Evolutionary conservation across 2,888 invertebrate genomes (phyloP), one percentile per base, ranked within the genome.

Genomic region (Tiliacea aurago): DNA sequence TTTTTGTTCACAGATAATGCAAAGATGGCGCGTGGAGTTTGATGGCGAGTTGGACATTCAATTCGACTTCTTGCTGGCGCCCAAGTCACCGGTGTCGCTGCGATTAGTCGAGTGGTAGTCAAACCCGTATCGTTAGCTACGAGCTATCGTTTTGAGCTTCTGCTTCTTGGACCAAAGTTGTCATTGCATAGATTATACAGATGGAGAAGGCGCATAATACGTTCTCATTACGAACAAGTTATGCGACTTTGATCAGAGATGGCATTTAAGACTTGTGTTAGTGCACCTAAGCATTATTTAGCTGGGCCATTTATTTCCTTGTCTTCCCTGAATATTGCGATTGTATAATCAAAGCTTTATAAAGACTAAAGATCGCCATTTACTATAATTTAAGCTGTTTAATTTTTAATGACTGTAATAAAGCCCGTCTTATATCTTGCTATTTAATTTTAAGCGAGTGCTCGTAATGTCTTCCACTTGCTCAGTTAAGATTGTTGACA

Each of bases 1-100:
- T 74, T 56, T 76, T 67, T 75, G 47, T 84, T 94, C 91, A 47
- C 94, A 98, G 98, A 96, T 98, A 86, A 93, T 98, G 81, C 97
- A 97, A 86, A 97, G 97, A 87, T 98, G 98, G 94, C 96, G 97
- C 70, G 97, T 99, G 43, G 97, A 97, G 73, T 97, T 97, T 81
- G 97, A 97, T 59, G 97, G 97, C 20, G 97, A 98, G 61, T 91
- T 99, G 81, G 97, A 98, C 87, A 94, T 98, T 47, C 97, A 98
- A 89, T 98, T 98, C 89, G 98, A 98, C 91, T 99, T 98, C 94
- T 95, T 99, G 66, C 91, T 98, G 77, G 97, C 98, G 9, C 98
- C 98, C 4, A 97, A 98, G 91, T 97, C 97, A 13, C 98, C 98
- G 28, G 97, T 98, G 20, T 96, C 97, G 15, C 95, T 98, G 86